Evolutionary conservation across 1,140 invertebrate genomes (phyloP).

Genomic region (Lepidurus arcticus): DNA sequence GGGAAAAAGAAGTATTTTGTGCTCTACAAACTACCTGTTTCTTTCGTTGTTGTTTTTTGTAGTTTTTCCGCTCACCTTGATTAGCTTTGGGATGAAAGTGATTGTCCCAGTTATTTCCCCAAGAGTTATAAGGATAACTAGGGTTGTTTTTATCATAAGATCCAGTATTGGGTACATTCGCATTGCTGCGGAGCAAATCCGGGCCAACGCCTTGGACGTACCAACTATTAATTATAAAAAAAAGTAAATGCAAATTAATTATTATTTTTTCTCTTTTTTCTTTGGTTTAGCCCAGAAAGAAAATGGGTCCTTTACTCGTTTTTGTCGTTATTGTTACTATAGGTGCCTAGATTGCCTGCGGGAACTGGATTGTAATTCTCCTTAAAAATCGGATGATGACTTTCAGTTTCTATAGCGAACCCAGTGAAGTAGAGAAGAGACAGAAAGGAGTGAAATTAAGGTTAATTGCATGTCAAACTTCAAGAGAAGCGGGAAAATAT

Average conservation of each 20-base stretch:
- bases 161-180: not conserved
- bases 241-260: not conserved
- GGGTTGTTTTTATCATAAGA: not conserved
- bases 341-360: not conserved
- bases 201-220: not conserved
- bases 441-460: not conserved
- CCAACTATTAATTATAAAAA: not conserved
- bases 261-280: not conserved
- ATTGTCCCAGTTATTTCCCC: not conserved
- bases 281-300: not conserved
- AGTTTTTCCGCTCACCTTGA: not conserved
- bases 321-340: not conserved
- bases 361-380: not conserved
- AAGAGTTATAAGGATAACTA: not conserved
- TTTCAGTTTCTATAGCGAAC: not conserved
- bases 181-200: not conserved
- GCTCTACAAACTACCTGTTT: not conserved
- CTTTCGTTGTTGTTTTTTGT: too few relatives aligned
- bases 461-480: not conserved
- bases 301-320: not conserved
- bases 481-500: not conserved
- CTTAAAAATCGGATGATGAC: conserved; percentile 6
- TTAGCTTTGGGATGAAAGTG: not conserved
- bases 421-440: not conserved
- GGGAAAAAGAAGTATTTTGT: not conserved